phyloP scores from a whole-genome alignment of 2,797 vertebrate genomes.

The Syngnathus rostellatus region DNA sequence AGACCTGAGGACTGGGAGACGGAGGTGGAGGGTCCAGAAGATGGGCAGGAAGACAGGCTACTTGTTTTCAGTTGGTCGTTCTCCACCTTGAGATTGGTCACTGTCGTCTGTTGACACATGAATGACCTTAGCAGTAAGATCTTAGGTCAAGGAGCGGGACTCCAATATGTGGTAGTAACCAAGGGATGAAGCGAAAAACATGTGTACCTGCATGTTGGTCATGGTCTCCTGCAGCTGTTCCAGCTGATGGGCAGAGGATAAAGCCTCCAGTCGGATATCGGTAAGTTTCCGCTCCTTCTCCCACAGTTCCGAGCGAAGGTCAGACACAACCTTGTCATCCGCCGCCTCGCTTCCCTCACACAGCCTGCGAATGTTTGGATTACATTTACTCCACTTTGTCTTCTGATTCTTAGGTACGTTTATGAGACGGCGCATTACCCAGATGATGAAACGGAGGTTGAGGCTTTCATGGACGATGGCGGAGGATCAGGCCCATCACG shows the following conservation, averaged over 20 bases:
- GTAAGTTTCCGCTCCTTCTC: constrained; percentile 97
- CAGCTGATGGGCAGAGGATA: constrained; percentile 91
- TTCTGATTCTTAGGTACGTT: not conserved
- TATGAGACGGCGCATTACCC: constrained; percentile 52
- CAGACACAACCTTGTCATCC: constrained; percentile 86
- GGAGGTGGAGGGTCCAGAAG: constrained; percentile 68
- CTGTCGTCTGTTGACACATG: constrained; percentile 72
- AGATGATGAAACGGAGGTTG: constrained; percentile 72
- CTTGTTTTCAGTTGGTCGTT: constrained; percentile 90
- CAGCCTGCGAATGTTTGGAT: constrained; percentile 55
- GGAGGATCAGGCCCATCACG: constrained; percentile 66
- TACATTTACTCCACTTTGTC: not conserved
- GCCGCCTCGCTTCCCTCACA: constrained; percentile 64
- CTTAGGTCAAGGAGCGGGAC: not conserved
- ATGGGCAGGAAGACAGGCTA: constrained; percentile 62
- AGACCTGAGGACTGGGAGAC: constrained; percentile 74
- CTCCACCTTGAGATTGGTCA: constrained; percentile 90
- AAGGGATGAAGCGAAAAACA: not conserved
- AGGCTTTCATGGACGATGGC: constrained; percentile 62
- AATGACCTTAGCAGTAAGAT: not conserved
- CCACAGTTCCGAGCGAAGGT: constrained; percentile 90
- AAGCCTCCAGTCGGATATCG: constrained; percentile 91
- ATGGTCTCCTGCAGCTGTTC: constrained; percentile 96
- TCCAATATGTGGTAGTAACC: not conserved
- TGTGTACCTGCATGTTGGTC: constrained; percentile 88